Evolutionary conservation across 2,888 invertebrate genomes (phyloP), one percentile per base, ranked within the genome.

Genomic region (Lydus trimaculatus): DNA sequence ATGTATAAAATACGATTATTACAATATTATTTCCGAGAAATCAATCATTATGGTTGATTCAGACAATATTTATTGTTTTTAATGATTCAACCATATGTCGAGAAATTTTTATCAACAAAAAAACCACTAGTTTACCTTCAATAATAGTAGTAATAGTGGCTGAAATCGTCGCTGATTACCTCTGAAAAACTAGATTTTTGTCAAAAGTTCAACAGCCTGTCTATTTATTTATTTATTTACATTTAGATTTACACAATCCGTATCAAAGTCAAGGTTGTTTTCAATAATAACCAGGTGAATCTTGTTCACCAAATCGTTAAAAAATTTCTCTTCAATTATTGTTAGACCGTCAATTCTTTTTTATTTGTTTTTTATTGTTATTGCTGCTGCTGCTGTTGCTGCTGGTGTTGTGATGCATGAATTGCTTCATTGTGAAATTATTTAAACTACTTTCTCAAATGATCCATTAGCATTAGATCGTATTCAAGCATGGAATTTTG

Each of bases 201-300:
- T n/a, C n/a, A 4, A 11, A 56, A 31, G 67, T 63, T 67, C 67
- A 67, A 67, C 25, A 67, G 33, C 61, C 67, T 64, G 9, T 13
- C 60, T 60, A 60, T 61, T 67, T 58, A 64, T 56, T 67, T 66
- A 59, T 63, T 66, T 63, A 48, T 63, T 39, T 66, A 63, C 60
- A 63, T 33, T 28, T n/a, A 36, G 1, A 56, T 23, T 56, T 56
- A 25, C 15, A 56, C 56, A 52, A 63, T 9, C 31, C 48, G 61
- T 17, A 36, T 60, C 67, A 67, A 67, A 64, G 67, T 67, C 67
- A 67, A 67, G 67, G 67, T 43, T 67, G 39, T 31, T 31, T 4
- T 43, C 56, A 25, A 56, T 25, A 13, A 56, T 56, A 56, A 25
- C 56, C 20, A 63, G 63, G 63, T 66, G 66, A 66, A 64, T 64